A percentile compares a stretch with the other conserved stretches of the same genome.
phyloP scores from a whole-genome alignment of 2,113 vertebrate genomes.

The Mustela lutreola region DNA sequence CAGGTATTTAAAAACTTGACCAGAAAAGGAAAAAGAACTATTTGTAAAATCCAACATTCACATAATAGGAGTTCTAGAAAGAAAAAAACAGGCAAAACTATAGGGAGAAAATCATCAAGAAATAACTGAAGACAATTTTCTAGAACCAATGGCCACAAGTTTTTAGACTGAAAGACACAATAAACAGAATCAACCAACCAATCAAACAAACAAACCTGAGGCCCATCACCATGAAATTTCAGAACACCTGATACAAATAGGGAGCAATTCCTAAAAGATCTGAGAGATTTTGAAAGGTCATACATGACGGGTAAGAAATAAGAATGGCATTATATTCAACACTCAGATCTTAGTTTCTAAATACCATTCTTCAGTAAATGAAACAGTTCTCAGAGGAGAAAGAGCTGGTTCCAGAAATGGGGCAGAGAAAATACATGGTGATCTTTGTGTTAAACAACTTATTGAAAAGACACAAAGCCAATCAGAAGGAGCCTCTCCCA shows the following conservation, averaged over 20 bases:
- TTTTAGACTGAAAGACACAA: background rate
- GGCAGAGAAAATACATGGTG: background rate
- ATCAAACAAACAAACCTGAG: background rate
- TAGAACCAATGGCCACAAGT: background rate
- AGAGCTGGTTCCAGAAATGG: background rate
- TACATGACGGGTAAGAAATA: background rate
- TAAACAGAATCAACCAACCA: background rate
- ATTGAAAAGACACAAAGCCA: background rate
- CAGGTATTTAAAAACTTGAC: background rate
- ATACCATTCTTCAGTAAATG: background rate
- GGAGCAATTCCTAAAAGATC: background rate
- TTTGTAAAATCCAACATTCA: background rate
- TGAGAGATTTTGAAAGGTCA: background rate
- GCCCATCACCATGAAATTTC: background rate
- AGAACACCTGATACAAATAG: background rate
- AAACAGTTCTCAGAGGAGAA: background rate
- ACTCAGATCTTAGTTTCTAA: background rate
- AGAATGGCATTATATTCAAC: background rate
- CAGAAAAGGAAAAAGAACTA: background rate
- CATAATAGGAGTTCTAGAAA: slow-evolving; percentile 24
- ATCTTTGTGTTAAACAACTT: background rate
- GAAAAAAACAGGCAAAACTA: background rate
- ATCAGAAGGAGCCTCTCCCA: background rate
- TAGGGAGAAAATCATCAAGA: background rate
- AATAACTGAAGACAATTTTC: slow-evolving; percentile 25